A percentile compares a stretch with the other conserved stretches of the same genome.
These are phyloP conservation scores for Petroica traversi DNA, from an alignment of 2,113 vertebrate species.

Conservation along the genomic window DNA sequence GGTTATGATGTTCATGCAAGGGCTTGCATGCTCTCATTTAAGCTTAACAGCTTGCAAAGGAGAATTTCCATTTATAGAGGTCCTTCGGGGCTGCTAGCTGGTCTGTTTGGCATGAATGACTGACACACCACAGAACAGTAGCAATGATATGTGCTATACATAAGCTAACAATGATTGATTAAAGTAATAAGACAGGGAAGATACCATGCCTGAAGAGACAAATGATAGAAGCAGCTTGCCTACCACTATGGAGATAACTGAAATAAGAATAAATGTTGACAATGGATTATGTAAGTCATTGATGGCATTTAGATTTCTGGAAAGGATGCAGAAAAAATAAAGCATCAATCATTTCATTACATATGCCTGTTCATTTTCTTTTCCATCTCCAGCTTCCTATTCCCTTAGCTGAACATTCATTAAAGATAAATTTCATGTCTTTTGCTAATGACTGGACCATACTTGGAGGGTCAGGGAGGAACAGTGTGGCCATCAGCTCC, in stretches of 20 bases:
- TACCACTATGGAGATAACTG: not conserved
- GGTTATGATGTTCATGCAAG: not conserved
- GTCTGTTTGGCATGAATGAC: constrained; percentile 49
- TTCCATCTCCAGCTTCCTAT: not conserved
- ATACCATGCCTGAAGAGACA: constrained; percentile 28
- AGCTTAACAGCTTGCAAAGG: not conserved
- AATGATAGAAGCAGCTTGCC: not conserved
- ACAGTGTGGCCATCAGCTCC: not conserved
- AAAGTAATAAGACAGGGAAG: constrained; percentile 37
- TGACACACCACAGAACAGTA: constrained; percentile 39
- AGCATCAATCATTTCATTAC: not conserved
- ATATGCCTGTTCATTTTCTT: not conserved
- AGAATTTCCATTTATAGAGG: not conserved
- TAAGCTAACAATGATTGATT: constrained; percentile 41
- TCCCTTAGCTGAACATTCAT: not conserved
- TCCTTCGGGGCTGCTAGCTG: constrained; percentile 1
- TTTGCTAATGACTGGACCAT: not conserved
- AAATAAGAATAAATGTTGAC: constrained; percentile 53
- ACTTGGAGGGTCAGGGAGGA: not conserved
- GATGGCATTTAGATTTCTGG: not conserved
- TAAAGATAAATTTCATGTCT: not conserved
- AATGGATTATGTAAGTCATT: constrained; percentile 4
- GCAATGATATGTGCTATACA: constrained; percentile 7
- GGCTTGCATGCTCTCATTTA: not conserved
- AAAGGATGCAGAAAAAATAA: not conserved